Percentiles rank a stretch among this genome's conserved stretches.
phyloP scores from a whole-genome alignment of 2,888 invertebrate species.

The Tetragonula carbonaria region DNA sequence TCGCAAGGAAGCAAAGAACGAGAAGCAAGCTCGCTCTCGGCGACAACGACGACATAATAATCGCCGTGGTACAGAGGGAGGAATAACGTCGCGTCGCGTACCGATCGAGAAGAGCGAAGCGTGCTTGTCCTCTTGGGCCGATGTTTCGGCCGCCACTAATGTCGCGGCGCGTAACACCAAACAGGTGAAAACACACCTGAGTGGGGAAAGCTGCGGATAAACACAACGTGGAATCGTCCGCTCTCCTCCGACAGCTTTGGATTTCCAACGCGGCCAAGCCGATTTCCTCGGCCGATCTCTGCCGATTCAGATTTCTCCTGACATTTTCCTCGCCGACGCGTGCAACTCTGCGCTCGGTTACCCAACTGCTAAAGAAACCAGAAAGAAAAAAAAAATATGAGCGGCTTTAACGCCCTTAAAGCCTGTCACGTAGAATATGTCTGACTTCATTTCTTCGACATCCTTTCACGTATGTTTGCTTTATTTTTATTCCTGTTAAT shows the following conservation, averaged over 20 bases:
- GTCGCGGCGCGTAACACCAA: slow-evolving; percentile 46
- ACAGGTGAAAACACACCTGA: slow-evolving; percentile 71
- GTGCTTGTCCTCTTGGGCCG: slow-evolving; percentile 45
- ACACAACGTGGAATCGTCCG: slow-evolving; percentile 56
- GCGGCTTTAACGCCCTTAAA: too few relatives aligned
- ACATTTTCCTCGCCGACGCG: too few relatives aligned
- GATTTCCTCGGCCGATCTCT: background rate
- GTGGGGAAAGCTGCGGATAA: slow-evolving; percentile 73
- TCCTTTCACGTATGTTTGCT: too few relatives aligned
- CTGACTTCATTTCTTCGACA: too few relatives aligned
- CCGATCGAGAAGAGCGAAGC: slow-evolving; percentile 40
- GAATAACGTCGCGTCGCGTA: background rate
- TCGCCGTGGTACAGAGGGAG: background rate
- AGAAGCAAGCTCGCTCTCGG: background rate
- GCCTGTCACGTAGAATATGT: too few relatives aligned
- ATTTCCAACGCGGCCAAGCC: slow-evolving; percentile 7
- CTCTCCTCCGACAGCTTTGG: slow-evolving; percentile 29
- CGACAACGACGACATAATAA: slow-evolving; percentile 36
- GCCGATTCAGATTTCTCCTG: background rate
- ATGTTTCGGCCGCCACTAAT: slow-evolving; percentile 64
- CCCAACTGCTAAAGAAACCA: too few relatives aligned
- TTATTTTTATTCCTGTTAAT: too few relatives aligned
- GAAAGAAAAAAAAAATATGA: too few relatives aligned
- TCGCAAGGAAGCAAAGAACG: slow-evolving; percentile 58
- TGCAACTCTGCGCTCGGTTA: too few relatives aligned